A percentile compares a stretch with the other conserved stretches of the same genome.
phyloP scores from a whole-genome alignment of 1,140 invertebrate species.

The Sarcophaga peregrina region DNA sequence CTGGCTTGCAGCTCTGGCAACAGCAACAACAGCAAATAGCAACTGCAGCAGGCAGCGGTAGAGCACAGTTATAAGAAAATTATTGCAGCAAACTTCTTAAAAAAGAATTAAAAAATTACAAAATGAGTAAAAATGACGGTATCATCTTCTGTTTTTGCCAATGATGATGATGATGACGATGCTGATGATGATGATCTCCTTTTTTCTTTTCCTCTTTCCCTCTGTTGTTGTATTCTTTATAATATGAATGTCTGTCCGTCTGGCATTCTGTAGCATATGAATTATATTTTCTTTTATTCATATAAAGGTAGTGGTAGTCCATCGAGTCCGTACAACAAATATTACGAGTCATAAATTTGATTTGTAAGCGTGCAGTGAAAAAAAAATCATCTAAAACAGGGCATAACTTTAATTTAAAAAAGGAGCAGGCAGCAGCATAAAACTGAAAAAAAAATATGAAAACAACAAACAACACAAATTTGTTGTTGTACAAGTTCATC shows the following conservation, averaged over 20 bases:
- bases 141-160: too few species aligned
- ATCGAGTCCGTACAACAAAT: not conserved
- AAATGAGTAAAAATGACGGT: too few species aligned
- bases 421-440: too few species aligned
- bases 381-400: slow-evolving; percentile 37
- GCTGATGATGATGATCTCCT: not conserved
- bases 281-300: not conserved
- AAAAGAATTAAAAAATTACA: too few species aligned
- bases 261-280: not conserved
- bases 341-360: slow-evolving; percentile 34
- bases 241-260: not conserved
- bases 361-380: slow-evolving; percentile 19
- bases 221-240: too few species aligned
- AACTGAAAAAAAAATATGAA: not conserved
- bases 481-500: slow-evolving; percentile 42
- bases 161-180: too few species aligned
- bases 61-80: too few species aligned
- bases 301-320: not conserved
- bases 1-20: too few species aligned
- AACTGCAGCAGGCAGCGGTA: too few species aligned
- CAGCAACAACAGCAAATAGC: too few species aligned
- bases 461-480: slow-evolving; percentile 31
- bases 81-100: too few species aligned
- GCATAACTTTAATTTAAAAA: slow-evolving; percentile 41
- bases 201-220: not conserved